Conservation (phyloP, 2,113 vertebrate genomes). For the Catharus bicknelli region DNA sequence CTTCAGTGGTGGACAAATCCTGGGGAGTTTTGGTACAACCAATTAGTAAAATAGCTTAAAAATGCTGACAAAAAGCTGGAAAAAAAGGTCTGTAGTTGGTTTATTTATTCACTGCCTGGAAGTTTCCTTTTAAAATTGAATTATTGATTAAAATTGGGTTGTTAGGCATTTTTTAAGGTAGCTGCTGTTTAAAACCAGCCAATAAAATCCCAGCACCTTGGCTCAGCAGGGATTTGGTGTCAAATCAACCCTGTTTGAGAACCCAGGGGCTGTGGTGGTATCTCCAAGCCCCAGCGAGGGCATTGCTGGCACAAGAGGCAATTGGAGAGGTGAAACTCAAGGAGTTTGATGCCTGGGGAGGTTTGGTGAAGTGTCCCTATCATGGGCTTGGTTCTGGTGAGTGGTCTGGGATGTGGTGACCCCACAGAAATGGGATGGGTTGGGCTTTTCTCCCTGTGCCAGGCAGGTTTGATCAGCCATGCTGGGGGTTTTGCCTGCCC, state of each 20-base stretch:
- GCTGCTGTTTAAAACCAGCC: neutral
- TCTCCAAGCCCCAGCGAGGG: neutral
- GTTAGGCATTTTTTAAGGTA: neutral
- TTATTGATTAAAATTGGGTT: neutral
- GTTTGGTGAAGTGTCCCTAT: neutral
- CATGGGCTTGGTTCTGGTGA: fast-evolving
- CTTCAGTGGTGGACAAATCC: neutral
- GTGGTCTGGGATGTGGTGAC: neutral
- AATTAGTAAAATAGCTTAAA: neutral
- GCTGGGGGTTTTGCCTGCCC: neutral
- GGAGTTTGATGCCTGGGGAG: neutral
- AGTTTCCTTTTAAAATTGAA: neutral
- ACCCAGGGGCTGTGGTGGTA: fast-evolving
- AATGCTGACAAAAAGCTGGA: neutral
- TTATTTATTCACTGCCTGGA: neutral
- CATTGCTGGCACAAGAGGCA: neutral
- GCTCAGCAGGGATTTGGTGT: neutral
- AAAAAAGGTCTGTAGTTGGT: neutral
- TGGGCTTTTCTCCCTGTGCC: neutral
- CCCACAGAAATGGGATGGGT: neutral
- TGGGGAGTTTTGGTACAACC: neutral
- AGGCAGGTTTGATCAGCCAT: neutral
- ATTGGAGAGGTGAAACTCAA: neutral
- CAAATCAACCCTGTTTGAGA: neutral
- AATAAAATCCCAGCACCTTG: neutral